These are phyloP conservation scores for Xylophagus ater DNA, from an alignment of 2,888 invertebrate genomes.

Conservation along the genomic window DNA sequence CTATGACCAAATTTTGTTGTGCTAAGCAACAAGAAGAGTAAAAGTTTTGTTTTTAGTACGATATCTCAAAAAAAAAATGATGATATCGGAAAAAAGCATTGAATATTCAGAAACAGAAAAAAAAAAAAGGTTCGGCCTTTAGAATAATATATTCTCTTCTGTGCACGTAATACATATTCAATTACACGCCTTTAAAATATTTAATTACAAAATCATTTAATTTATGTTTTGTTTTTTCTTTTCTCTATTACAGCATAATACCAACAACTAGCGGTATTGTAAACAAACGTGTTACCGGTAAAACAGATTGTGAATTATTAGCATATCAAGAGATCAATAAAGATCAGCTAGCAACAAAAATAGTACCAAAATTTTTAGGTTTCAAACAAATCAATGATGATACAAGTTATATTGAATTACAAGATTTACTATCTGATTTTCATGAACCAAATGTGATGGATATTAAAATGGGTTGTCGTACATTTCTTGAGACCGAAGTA, in stretches of 20 bases:
- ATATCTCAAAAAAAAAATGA: no score
- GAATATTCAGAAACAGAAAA: no score
- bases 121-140: no score
- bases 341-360: slow-evolving; percentile 45
- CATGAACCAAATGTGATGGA: slow-evolving; percentile 92
- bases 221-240: slow-evolving; percentile 5
- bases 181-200: no score
- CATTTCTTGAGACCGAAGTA: slow-evolving; percentile 92
- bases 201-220: background rate
- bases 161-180: no score
- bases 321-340: slow-evolving; percentile 70
- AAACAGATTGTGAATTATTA: slow-evolving; percentile 60
- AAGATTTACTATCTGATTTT: slow-evolving; percentile 85
- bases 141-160: no score
- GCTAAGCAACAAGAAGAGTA: no score
- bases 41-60: no score
- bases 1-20: no score
- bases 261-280: slow-evolving; percentile 89
- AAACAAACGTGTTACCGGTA: slow-evolving; percentile 74
- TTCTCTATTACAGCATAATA: slow-evolving; percentile 53
- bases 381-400: slow-evolving; percentile 62
- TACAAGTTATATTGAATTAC: slow-evolving; percentile 85
- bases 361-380: slow-evolving; percentile 75
- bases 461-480: slow-evolving; percentile 92
- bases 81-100: no score